phyloP scores from a whole-genome alignment of 2,888 invertebrate species.

The Protonemura montana region DNA sequence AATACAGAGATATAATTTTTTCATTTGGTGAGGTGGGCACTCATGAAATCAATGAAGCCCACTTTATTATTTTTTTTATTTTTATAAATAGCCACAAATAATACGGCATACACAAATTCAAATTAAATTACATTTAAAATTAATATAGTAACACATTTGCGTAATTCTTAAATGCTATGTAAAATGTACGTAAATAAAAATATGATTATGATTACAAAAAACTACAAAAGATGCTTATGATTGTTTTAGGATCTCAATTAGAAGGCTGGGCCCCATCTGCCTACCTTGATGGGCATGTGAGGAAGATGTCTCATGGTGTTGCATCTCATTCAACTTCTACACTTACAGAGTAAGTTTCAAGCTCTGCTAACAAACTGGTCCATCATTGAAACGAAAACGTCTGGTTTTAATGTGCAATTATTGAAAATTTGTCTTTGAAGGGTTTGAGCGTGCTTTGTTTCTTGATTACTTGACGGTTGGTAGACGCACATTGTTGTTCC shows the following conservation, averaged over 20 bases:
- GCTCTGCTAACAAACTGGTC: background rate
- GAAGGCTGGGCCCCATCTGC: conserved; percentile 96
- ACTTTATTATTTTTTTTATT: too few relatives aligned
- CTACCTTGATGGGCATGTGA: conserved; percentile 75
- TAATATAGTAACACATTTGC: too few relatives aligned
- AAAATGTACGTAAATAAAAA: too few relatives aligned
- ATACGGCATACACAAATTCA: too few relatives aligned
- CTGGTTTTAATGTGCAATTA: background rate
- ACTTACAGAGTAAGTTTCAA: conserved; percentile 12
- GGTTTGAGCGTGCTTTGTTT: background rate
- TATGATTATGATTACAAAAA: background rate
- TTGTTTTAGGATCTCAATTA: conserved; percentile 67
- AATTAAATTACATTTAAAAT: too few relatives aligned
- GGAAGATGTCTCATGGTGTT: conserved; percentile 51
- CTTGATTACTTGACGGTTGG: background rate
- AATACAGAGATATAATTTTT: too few relatives aligned
- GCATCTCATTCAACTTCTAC: conserved; percentile 49
- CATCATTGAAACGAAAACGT: background rate
- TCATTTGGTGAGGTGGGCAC: too few relatives aligned
- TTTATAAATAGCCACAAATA: too few relatives aligned
- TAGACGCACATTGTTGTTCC: background rate
- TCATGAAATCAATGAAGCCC: too few relatives aligned
- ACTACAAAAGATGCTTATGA: background rate
- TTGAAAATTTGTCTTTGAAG: background rate
- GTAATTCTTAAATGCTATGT: too few relatives aligned